phyloP scores from a whole-genome alignment of 2,888 invertebrate species.

The Eilema depressum region DNA sequence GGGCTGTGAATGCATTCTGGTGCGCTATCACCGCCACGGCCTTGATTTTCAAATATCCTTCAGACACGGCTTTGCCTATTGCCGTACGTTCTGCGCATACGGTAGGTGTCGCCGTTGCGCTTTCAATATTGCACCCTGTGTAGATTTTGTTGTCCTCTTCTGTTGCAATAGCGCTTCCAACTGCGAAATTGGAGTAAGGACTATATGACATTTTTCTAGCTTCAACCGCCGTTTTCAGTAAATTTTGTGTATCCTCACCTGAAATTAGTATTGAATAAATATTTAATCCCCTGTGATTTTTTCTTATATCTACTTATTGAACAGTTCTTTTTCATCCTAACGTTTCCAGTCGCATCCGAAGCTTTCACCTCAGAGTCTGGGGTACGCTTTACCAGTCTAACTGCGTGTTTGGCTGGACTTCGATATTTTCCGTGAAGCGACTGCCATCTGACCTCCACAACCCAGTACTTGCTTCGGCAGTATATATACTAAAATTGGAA shows the following conservation, averaged over 20 bases:
- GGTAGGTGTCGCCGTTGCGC: conserved; percentile 91
- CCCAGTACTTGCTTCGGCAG: too few relatives aligned
- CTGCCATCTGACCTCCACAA: too few relatives aligned
- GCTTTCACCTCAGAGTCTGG: too few relatives aligned
- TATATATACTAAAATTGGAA: too few relatives aligned
- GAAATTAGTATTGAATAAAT: conserved; percentile 51
- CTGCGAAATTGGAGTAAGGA: conserved; percentile 96
- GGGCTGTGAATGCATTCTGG: conserved; percentile 90
- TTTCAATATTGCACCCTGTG: conserved; percentile 97
- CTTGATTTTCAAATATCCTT: conserved; percentile 91
- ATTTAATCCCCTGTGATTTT: background rate
- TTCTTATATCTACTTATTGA: too few relatives aligned
- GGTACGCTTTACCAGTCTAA: too few relatives aligned
- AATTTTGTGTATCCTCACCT: conserved; percentile 88
- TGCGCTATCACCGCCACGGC: conserved; percentile 91
- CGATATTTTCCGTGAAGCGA: too few relatives aligned
- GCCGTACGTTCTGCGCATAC: conserved; percentile 97
- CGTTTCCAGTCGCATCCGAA: too few relatives aligned
- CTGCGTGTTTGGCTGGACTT: too few relatives aligned
- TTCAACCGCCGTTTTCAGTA: conserved; percentile 88
- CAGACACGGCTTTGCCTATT: conserved; percentile 93
- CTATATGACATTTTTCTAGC: conserved; percentile 91
- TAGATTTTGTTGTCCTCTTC: conserved; percentile 89
- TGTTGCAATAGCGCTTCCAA: conserved; percentile 94
- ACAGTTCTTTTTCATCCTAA: too few relatives aligned